Evolutionary conservation across 2,888 invertebrate genomes (phyloP).

Genomic region (Campoplex capitator): DNA sequence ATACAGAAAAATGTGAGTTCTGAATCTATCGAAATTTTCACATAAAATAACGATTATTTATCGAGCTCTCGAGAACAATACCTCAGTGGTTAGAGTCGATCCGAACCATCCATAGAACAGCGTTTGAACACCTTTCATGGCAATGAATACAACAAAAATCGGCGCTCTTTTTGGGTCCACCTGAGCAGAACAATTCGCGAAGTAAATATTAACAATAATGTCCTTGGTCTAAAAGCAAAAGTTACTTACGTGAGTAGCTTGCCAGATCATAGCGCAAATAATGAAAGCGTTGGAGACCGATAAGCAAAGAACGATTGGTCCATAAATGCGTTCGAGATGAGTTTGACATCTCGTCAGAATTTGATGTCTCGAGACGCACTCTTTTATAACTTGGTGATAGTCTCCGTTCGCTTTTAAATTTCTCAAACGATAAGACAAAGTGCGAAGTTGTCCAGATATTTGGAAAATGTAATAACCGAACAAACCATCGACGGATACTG

Average conservation of each 20-base stretch:
- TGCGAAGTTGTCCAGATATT: constrained; percentile 56
- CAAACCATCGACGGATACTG: constrained; percentile 67
- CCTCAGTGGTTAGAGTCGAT: constrained; percentile 58
- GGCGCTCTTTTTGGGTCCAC: constrained; percentile 33
- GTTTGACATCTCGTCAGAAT: constrained; percentile 39
- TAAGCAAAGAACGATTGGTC: constrained; percentile 57
- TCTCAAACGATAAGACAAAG: constrained; percentile 45
- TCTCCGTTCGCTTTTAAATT: constrained; percentile 24
- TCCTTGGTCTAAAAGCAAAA: not conserved
- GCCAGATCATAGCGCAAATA: constrained; percentile 55
- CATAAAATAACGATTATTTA: not conserved
- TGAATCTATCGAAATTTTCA: no score
- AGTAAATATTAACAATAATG: not conserved
- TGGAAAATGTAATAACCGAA: constrained; percentile 73
- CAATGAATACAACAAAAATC: constrained; percentile 34
- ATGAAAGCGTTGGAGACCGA: constrained; percentile 42
- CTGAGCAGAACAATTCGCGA: not conserved
- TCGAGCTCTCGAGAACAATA: constrained; percentile 26
- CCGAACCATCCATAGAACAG: constrained; percentile 67
- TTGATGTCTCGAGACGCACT: constrained; percentile 54
- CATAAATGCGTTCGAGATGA: constrained; percentile 57
- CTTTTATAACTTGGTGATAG: constrained; percentile 29
- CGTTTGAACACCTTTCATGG: constrained; percentile 58
- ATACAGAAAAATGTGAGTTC: no score
- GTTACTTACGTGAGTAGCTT: constrained; percentile 39